Conservation (phyloP, 2,113 vertebrate genomes). For the Sula dactylatra region DNA sequence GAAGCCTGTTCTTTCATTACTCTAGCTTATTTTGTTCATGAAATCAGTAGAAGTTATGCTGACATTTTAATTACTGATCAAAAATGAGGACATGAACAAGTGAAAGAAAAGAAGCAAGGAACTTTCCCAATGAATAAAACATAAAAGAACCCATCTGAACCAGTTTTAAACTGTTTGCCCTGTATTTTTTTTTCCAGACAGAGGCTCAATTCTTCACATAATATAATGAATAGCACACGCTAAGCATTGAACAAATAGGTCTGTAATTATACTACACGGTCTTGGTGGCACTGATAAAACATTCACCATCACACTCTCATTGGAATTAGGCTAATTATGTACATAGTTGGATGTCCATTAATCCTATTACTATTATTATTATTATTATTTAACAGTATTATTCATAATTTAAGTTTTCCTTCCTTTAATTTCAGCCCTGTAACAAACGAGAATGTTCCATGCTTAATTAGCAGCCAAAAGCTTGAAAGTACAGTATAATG, state of each 20-base stretch:
- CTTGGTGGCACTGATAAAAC: slow-evolving; percentile 68
- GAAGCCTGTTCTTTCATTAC: background rate
- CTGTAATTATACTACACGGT: slow-evolving; percentile 61
- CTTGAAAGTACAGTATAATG: slow-evolving; percentile 42
- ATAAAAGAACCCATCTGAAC: background rate
- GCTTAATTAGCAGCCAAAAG: slow-evolving; percentile 64
- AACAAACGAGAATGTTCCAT: slow-evolving; percentile 57
- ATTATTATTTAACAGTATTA: slow-evolving; percentile 65
- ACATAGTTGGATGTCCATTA: slow-evolving; percentile 55
- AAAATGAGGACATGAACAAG: background rate
- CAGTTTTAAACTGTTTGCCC: background rate
- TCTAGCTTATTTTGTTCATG: background rate
- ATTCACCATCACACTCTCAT: slow-evolving; percentile 35
- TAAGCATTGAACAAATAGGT: slow-evolving; percentile 45
- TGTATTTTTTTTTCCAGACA: background rate
- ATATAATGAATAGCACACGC: slow-evolving; percentile 55
- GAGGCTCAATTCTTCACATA: slow-evolving; percentile 25
- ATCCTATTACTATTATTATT: slow-evolving; percentile 68
- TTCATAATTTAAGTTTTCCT: slow-evolving; percentile 61
- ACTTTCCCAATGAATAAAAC: background rate
- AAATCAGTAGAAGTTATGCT: background rate
- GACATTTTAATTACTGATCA: background rate
- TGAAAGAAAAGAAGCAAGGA: background rate
- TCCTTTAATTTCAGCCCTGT: slow-evolving; percentile 61
- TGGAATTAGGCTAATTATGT: slow-evolving; percentile 66